Base-by-base conservation (phyloP, 2,797 vertebrate species). In the Setipinna tenuifilis region DNA sequence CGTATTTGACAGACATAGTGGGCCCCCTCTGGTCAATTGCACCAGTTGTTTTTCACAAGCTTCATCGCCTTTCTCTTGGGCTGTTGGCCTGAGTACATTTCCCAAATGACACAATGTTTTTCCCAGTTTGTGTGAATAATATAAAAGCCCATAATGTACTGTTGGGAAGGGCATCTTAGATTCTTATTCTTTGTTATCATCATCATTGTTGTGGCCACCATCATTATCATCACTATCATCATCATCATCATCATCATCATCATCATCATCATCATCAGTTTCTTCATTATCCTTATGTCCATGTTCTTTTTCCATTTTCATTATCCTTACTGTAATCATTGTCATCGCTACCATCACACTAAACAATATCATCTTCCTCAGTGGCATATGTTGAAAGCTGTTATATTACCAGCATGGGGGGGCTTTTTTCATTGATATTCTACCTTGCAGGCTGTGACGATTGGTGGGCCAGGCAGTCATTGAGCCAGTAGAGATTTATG, bases 41-140 rank as follows among this genome's bases (percentile, higher is more conserved):
- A 58, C 85, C 90, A 90, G 85, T 92, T 91, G 88, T 89, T 87
- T 92, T 90, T 82, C 88, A 54, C 89, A 89, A 83, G 89, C 91
- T 89, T 85, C 88, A 85, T 88, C 88, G 86, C 86, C 10, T 84
- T 83, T 61, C 54, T 80, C 84, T 86, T 82, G 58, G 50, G 86
- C 28, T 57, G 50, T 85, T 83, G 65, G 80, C 82, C 78, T 61
- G 65, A 86, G 31, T 86, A 83, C 62, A 87, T 86, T 25, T 65
- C 84, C 78, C 68, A 75, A 65, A 85, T 90, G 89, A 86, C 87
- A 88, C 84, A 86, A 83, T 85, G 84, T 85, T 88, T 91, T 82
- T 54, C 89, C 90, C 83, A 90, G 87, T 89, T 89, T 88, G 71
- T 44, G 71, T 31, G 19, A 35, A 28, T 17, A 78, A 78, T 14